Base-by-base conservation (phyloP, 2,888 invertebrate species). In the Idaea dimidiata region DNA sequence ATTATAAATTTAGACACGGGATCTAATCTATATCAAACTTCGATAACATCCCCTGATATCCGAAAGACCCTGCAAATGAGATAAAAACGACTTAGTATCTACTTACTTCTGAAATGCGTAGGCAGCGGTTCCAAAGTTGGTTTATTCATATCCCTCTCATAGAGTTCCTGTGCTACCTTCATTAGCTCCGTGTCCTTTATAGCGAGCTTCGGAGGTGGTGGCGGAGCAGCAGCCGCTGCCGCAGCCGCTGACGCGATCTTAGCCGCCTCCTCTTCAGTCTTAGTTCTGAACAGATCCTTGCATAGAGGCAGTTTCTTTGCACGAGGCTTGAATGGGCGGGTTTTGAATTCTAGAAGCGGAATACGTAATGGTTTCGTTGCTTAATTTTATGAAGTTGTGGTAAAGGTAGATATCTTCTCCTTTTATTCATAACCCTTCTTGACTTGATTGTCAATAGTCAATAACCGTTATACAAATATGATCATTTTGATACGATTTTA, bases 151-250 rank as follows among this genome's bases (percentile, higher is more conserved):
- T 89, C 87, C 14, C 77, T 62, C 63, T 89, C 89, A 60, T 91
- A 92, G 63, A 91, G 55, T 1, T 88, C 87, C 24, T 72, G 71
- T 2, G 91, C 91, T 17, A 81, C 67, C 71, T 87, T 90, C 90
- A 92, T 91, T 16, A 91, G 80, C 75, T 91, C 91, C 0, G 91
- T 91, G 63, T 91, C 91, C 61, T 89, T 88, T 69, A 91, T 83
- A 16, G 86, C 87, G n/a, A 91, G 81, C 66, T 86, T 87, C 6
- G 79, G 71, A 0, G 72, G 70, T 17, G 73, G 68, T 0, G 74
- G 66, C 0, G 70, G 62, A 0, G 66, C 59, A 0, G 69, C 62
- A 8, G 66, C 59, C 0, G 70, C 66, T 14, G 66, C 68, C 24
- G 1, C 24, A 24, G 24, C 24, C 24, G 24, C 24, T 24, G 66